Percentiles rank a stretch among this genome's conserved stretches.
Conservation (phyloP, 2,113 vertebrate species). For the Globicephala melas region DNA sequence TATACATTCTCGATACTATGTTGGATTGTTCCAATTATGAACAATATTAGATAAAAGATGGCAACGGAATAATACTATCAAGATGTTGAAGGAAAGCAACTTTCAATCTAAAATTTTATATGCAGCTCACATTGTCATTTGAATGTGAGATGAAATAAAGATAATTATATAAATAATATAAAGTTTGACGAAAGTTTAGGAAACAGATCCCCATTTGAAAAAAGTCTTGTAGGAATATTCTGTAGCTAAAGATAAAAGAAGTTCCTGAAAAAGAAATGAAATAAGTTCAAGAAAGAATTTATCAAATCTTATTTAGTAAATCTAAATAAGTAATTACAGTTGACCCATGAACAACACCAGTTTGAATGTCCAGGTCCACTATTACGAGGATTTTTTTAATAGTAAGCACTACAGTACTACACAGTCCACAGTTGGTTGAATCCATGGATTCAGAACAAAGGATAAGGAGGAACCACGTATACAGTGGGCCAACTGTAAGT, state of each 20-base stretch:
- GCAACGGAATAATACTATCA: not conserved
- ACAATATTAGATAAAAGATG: not conserved
- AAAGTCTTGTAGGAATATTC: not conserved
- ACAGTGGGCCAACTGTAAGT: too few relatives aligned
- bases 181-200: not conserved
- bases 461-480: too few relatives aligned
- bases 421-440: too few relatives aligned
- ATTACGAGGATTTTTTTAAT: too few relatives aligned
- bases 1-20: not conserved
- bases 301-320: not conserved
- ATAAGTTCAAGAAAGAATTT: not conserved
- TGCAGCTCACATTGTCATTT: not conserved
- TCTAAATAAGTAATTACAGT: not conserved
- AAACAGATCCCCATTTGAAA: not conserved
- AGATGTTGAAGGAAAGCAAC: not conserved
- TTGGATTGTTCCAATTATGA: not conserved
- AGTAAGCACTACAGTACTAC: too few relatives aligned
- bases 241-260: not conserved
- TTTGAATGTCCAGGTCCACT: too few relatives aligned
- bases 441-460: too few relatives aligned
- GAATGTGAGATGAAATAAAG: not conserved
- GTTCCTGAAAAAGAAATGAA: not conserved
- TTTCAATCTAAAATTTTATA: not conserved
- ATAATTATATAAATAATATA: not conserved
- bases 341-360: too few relatives aligned